Evolutionary conservation across 2,888 invertebrate genomes (phyloP), one percentile per base, ranked within the genome.

Genomic region (Tribolium freemani): DNA sequence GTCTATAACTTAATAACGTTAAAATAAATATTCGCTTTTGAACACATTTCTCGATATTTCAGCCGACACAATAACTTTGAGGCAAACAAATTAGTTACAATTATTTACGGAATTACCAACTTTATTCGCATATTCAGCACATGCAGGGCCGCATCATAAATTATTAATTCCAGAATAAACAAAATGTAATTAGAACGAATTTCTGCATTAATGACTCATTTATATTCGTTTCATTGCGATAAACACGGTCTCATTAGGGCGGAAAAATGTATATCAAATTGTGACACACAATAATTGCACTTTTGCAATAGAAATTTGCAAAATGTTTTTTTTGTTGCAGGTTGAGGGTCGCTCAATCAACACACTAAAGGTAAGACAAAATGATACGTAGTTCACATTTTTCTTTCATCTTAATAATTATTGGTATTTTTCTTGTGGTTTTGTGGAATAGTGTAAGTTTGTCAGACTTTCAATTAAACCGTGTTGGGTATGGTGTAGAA

Each of bases 81-180:
- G 46, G 11, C 57, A 67, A 56, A 64, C 57, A 67, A 67, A 57
- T 67, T 57, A 48, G 67, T 67, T 64, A 45, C 38, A 53, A 64
- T 64, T 54, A 64, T 53, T 64, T 64, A 64, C 54, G 13, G 53
- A 53, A 64, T 53, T 64, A 64, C 53, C 64, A 53, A 64, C 53
- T 64, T 53, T 64, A 53, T 64, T 64, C 64, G 38, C 64, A 53
- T 64, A 51, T 64, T 64, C 64, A 64, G 53, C 64, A 64, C 64
- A 64, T 53, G 38, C 21, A 51, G 53, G 53, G n/a, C 53, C 53
- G 53, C 53, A 45, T 54, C 48, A 67, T 67, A 67, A 67, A 67
- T 67, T 67, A 57, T 57, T 48, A 56, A 57, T 67, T 56, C 56
- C 31, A 57, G 48, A 57, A 57, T 57, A 67, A 67, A 67, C 46